A percentile compares a stretch with the other conserved stretches of the same genome.
Conservation (phyloP, 2,113 vertebrate genomes). For the Xyrauchen texanus region DNA sequence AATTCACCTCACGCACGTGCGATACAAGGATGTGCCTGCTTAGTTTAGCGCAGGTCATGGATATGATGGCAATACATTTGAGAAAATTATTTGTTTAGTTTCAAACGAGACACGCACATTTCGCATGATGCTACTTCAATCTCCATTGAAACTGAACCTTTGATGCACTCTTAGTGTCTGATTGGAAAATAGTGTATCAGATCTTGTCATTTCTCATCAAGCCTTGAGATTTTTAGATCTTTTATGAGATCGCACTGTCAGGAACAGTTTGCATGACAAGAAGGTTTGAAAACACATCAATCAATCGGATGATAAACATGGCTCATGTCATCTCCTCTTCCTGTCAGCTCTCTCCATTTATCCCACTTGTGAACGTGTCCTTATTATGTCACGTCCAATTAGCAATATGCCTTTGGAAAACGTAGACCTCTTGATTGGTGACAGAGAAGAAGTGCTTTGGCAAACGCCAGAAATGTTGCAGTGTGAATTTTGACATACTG, state of each 20-base stretch:
- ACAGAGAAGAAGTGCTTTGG: slow-evolving; percentile 28
- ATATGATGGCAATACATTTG: slow-evolving; percentile 11
- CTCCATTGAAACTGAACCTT: slow-evolving; percentile 40
- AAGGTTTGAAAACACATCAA: slow-evolving; percentile 57
- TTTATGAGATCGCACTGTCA: slow-evolving; percentile 57
- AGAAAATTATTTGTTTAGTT: slow-evolving; percentile 34
- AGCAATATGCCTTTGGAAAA: slow-evolving; percentile 52
- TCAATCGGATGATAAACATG: slow-evolving; percentile 49
- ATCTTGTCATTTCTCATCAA: slow-evolving; percentile 42
- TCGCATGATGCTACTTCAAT: slow-evolving; percentile 50
- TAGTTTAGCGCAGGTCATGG: no score
- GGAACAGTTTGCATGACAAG: slow-evolving; percentile 53
- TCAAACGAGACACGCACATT: slow-evolving; percentile 33
- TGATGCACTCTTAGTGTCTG: not conserved
- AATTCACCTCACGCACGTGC: not conserved
- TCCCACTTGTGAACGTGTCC: slow-evolving; percentile 56
- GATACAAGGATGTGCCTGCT: no score
- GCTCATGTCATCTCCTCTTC: slow-evolving; percentile 39
- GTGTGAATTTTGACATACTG: slow-evolving; percentile 49
- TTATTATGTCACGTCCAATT: slow-evolving; percentile 68
- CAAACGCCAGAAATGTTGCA: slow-evolving; percentile 40
- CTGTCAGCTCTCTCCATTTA: slow-evolving; percentile 33
- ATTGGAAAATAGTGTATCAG: slow-evolving; percentile 45
- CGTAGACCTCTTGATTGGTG: slow-evolving; percentile 50
- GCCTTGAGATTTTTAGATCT: slow-evolving; percentile 48